These are phyloP conservation scores for Australoheros facetus DNA, from an alignment of 2,797 vertebrate genomes.

Conservation along the genomic window DNA sequence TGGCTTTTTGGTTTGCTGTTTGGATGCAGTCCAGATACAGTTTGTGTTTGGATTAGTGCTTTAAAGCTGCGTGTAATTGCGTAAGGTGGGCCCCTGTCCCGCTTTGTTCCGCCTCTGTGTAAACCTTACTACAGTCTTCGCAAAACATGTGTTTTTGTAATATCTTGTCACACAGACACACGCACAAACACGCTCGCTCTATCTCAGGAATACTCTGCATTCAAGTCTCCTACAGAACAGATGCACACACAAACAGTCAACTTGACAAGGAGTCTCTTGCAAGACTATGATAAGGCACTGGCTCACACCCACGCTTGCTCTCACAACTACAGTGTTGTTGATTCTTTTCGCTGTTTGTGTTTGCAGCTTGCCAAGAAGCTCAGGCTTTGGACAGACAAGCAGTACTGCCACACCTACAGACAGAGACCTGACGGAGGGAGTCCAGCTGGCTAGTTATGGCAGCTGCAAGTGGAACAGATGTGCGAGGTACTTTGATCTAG, in stretches of 20 bases:
- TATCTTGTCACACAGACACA: slow-evolving; percentile 32
- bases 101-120: slow-evolving; percentile 44
- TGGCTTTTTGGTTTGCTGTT: slow-evolving; percentile 36
- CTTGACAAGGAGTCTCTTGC: slow-evolving; percentile 68
- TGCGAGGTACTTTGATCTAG: slow-evolving; percentile 78
- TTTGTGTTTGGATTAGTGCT: slow-evolving; percentile 61
- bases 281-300: slow-evolving; percentile 68
- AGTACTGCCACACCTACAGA: slow-evolving; percentile 58
- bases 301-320: slow-evolving; percentile 57
- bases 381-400: slow-evolving; percentile 50
- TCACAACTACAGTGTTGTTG: slow-evolving; percentile 53
- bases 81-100: slow-evolving; percentile 34
- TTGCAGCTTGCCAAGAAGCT: slow-evolving; percentile 62
- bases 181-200: not conserved
- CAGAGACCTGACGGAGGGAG: slow-evolving; percentile 63
- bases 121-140: slow-evolving; percentile 46
- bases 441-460: slow-evolving; percentile 76
- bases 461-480: slow-evolving; percentile 75
- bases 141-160: slow-evolving; percentile 52
- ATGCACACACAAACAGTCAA: slow-evolving; percentile 62
- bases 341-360: slow-evolving; percentile 54
- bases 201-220: slow-evolving; percentile 42
- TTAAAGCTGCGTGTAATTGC: slow-evolving; percentile 58
- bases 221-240: slow-evolving; percentile 68
- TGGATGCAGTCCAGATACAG: slow-evolving; percentile 45